phyloP scores from a whole-genome alignment of 1,140 invertebrate species.

The Eciton burchellii region DNA sequence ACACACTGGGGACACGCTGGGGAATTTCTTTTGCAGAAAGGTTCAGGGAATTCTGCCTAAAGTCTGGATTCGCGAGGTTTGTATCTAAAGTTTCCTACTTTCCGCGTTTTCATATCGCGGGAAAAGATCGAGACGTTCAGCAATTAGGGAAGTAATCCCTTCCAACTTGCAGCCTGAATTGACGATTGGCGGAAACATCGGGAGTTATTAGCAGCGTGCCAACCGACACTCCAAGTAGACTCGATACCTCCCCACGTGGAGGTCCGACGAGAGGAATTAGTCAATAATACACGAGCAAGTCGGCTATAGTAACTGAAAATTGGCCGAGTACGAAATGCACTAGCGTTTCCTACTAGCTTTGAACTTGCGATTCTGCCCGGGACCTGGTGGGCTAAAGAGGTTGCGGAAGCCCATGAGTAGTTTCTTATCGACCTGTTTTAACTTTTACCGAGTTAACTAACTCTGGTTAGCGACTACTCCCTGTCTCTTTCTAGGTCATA shows the following conservation, averaged over 20 bases:
- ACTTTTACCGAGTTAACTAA: conserved; percentile 40
- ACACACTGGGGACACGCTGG: no score
- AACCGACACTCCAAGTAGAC: background rate
- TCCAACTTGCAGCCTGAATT: no score
- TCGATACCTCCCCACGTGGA: background rate
- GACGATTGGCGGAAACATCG: background rate
- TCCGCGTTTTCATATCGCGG: no score
- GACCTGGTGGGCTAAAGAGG: conserved; percentile 1
- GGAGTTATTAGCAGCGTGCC: background rate
- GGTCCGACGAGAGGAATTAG: background rate
- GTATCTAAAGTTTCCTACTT: no score
- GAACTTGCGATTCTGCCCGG: conserved; percentile 18
- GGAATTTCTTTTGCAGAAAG: no score
- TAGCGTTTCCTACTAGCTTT: background rate
- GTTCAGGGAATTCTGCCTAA: no score
- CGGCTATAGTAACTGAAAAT: conserved; percentile 5
- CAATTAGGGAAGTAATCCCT: no score
- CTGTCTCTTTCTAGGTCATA: conserved; percentile 44
- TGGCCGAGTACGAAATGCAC: conserved; percentile 1
- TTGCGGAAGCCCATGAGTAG: conserved; percentile 27
- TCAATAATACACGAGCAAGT: conserved; percentile 1
- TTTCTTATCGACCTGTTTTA: conserved; percentile 50
- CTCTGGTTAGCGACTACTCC: conserved; percentile 37
- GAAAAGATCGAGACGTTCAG: no score
- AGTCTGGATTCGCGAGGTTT: no score